Base-by-base conservation (phyloP, 2,797 vertebrate genomes). In the Pelodytes ibericus region DNA sequence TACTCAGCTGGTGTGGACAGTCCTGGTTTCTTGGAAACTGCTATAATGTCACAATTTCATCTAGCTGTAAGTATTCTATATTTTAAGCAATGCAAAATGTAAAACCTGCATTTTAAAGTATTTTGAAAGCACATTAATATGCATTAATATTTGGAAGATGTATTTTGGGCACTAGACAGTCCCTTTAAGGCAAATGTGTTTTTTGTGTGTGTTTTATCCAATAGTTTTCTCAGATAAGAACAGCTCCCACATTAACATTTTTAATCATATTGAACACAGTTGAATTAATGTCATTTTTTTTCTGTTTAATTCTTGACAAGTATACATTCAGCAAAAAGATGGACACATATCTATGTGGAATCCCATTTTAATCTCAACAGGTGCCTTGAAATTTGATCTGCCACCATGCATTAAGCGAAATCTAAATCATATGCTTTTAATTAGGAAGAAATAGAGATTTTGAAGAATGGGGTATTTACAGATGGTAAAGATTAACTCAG, bases 351-450 rank as follows among this genome's bases (percentile, higher is more conserved):
- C 62, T 33, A 15, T 58, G 60, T 22, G 61, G 57, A 65, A 65
- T 74, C 66, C 66, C 72, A 74, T 74, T 74, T 74, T 66, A 74
- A 57, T 74, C 72, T 74, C 72, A 41, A 74, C 72, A 74, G 72
- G 72, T 74, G 62, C 56, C 71, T 49, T 65, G 51, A 49, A 74
- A 74, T 74, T 56, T 65, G 58, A 65, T 74, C 72, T 74, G 47
- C 30, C 71, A 56, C 26, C 47, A 56, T 53, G 51, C 25, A 66
- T 56, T 74, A 64, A 29, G 72, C 65, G 63, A 64, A 73, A 49
- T n/a, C 31, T 73, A 73, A 73, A 73, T 74, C 33, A 27, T 65
- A 47, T 44, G 64, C 62, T 18, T 63, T 66, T 57, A 63, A 74
- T 74, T 65, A 74, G 33, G 36, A 29, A 24, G 49, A 53, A 53